Base-by-base conservation (phyloP, 2,797 vertebrate genomes). In the Chiloscyllium punctatum region DNA sequence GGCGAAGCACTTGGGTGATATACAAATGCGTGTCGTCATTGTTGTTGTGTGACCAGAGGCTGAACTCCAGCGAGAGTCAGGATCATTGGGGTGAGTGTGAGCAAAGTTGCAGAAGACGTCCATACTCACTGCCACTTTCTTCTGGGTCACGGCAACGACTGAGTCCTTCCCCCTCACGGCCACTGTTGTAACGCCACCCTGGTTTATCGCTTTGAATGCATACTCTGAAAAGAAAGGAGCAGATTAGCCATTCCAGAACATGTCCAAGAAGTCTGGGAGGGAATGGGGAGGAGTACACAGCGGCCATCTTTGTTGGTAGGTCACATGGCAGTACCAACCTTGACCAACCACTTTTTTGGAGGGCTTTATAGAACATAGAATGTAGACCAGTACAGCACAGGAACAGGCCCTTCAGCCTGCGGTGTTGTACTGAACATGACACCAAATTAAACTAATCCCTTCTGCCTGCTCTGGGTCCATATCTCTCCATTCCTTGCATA, bases 131-230 rank as follows among this genome's bases (percentile, higher is more conserved):
- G 97, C 97, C 48, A 98, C 86, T 97, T 98, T 98, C 97, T 98
- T 98, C 96, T 98, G 98, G 90, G 98, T 98, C 96, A 98, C 96
- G 87, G 98, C 97, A 95, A 98, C 97, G 0, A 96, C 97, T 15
- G 96, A 97, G 96, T 98, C 98, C 21, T 71, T 95, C 25, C 98
- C 98, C 66, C 98, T 96, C 96, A 98, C 4, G 33, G 97, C 98
- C 95, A 98, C 96, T 0, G 98, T 97, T 0, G 98, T 98, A 96
- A 98, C 88, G 0, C 98, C 98, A 21, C 97, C 96, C 96, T 98
- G 98, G 37, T 96, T 96, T 96, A 98, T 97, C 96, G 98, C 98
- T 97, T 98, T 98, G 96, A 98, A 98, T 96, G 98, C 98, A 96
- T 98, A 98, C 95, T 98, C 98, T 98, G 96, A 0, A 88, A 33